Evolutionary conservation across 2,797 vertebrate species (phyloP).

Genomic region (Capromys pilorides): DNA sequence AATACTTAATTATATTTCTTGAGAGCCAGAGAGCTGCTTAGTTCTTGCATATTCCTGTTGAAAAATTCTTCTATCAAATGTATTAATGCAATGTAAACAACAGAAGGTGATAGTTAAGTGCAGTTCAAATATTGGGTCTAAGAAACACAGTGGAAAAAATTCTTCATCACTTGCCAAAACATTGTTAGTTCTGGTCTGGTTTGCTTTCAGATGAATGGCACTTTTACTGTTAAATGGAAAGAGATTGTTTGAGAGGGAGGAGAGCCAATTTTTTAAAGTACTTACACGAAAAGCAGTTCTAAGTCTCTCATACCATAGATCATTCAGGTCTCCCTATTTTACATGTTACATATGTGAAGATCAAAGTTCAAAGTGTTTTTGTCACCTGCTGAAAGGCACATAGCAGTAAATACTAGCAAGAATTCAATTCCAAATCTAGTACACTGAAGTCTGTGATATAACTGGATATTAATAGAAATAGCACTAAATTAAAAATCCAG

Average conservation of each 20-base stretch:
- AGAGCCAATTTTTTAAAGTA: neutral
- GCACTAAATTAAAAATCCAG: constrained; percentile 42
- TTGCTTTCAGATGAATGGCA: constrained; percentile 13
- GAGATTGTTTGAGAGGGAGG: constrained; percentile 9
- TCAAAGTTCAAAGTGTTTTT: constrained; percentile 44
- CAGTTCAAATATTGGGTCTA: constrained; percentile 28
- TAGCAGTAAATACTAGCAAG: neutral
- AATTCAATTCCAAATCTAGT: constrained; percentile 39
- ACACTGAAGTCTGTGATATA: constrained; percentile 34
- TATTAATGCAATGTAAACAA: constrained; percentile 37
- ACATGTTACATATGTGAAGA: constrained; percentile 33
- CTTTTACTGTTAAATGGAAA: constrained; percentile 56
- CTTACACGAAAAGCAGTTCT: neutral
- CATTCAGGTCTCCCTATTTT: constrained; percentile 20
- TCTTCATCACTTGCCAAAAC: constrained; percentile 24
- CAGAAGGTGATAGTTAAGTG: constrained; percentile 18
- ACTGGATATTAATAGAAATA: constrained; percentile 51
- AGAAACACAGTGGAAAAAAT: neutral
- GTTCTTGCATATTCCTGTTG: neutral
- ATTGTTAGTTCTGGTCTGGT: neutral
- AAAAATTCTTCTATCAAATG: constrained; percentile 37
- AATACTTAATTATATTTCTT: constrained; percentile 24
- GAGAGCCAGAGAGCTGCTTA: constrained; percentile 6
- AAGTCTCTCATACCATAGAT: neutral
- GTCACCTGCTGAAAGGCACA: constrained; percentile 40